Evolutionary conservation across 2,888 invertebrate genomes (phyloP), one percentile per base, ranked within the genome.

Genomic region (Pharmacophagus antenor): DNA sequence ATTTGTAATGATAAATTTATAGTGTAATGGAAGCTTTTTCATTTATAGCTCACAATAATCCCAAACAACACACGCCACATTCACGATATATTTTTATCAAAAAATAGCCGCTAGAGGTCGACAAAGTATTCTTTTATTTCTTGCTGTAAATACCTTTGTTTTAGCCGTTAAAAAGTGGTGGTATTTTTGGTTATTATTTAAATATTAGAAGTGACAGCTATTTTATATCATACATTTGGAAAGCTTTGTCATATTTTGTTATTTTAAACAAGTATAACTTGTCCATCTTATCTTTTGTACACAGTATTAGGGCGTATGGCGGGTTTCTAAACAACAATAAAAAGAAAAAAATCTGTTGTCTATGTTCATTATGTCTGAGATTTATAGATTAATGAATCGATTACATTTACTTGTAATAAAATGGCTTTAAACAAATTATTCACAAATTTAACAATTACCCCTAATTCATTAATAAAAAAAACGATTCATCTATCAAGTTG

Each of bases 31-130:
- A 77, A 74, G 80, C 84, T 85, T 88, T 89, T 87, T 89, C 89
- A 89, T 89, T 89, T 91, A 90, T 89, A 88, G 88, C 80, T 88
- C 83, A 75, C 78, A 79, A 79, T 79, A 81, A n/a, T 79, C 78
- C 84, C 87, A 91, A 91, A 91, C 91, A 91, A 91, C 91, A 91
- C 91, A 91, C 91, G 91, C 91, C 91, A 91, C 91, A 91, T 90
- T 91, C 90, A 87, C 88, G 84, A 86, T 84, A 80, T 85, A 84
- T 80, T 83, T 84, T 79, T 71, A 71, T 76, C 68, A 77, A 67
- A 76, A 83, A 79, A 80, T 80, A 81, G 65, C 71, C 88, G 76
- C 80, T 69, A 89, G 89, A 74, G 82, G 88, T 82, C 88, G 80
- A 58, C 56, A 62, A 64, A 64, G 61, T 65, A 61, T 67, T 52